These are phyloP conservation scores for Desmodus rotundus DNA, from an alignment of 2,113 vertebrate species.

Conservation along the genomic window DNA sequence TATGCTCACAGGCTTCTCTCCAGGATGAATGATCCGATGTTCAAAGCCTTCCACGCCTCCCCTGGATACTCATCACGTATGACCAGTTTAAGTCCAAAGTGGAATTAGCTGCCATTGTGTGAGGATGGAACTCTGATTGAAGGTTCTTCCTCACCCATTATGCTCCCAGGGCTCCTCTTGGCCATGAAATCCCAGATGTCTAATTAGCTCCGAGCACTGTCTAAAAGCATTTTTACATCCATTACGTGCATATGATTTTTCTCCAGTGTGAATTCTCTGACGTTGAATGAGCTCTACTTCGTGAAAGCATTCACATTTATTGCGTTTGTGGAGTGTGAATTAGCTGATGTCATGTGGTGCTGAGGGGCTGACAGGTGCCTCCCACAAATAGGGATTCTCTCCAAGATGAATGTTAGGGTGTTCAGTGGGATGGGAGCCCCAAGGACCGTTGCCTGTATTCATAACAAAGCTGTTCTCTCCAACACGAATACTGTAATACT, in stretches of 20 bases:
- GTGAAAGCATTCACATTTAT: background rate
- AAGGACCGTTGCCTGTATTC: background rate
- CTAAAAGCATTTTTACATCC: background rate
- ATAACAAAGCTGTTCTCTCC: background rate
- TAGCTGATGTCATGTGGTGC: background rate
- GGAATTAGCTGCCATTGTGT: background rate
- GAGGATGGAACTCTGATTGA: background rate
- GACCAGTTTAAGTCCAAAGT: background rate
- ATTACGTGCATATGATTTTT: background rate
- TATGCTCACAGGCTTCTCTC: background rate
- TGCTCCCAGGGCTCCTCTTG: background rate
- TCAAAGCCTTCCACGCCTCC: rapidly evolving
- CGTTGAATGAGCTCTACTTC: constrained; percentile 2
- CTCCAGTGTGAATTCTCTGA: constrained; percentile 58
- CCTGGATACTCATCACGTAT: background rate
- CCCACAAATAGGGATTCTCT: background rate
- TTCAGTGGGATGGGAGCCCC: background rate
- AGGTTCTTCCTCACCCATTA: background rate
- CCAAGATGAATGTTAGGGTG: background rate
- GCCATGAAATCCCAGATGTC: background rate
- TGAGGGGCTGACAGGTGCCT: background rate
- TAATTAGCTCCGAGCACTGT: background rate
- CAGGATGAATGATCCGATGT: background rate
- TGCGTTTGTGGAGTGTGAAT: background rate
- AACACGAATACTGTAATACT: background rate